phyloP scores from a whole-genome alignment of 2,888 invertebrate species.

The Elmis aenea region DNA sequence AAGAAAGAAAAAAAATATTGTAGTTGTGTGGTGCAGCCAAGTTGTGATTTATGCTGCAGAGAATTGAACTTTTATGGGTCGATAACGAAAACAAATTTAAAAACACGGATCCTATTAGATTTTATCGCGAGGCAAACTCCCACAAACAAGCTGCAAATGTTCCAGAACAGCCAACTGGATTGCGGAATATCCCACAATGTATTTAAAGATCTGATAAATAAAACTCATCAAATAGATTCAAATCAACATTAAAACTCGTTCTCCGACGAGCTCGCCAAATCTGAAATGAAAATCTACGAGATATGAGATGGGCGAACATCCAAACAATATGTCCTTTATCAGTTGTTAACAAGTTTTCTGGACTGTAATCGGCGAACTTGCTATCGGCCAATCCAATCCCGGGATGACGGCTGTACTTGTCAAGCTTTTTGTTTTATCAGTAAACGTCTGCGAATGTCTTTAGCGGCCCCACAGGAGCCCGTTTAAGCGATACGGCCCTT shows the following conservation, averaged over 20 bases:
- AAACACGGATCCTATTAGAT: constrained; percentile 38
- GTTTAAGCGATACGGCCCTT: constrained; percentile 16
- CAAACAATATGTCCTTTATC: constrained; percentile 46
- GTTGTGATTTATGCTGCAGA: constrained; percentile 32
- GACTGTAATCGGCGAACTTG: constrained; percentile 40
- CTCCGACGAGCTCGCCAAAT: constrained; percentile 36
- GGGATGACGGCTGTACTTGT: constrained; percentile 39
- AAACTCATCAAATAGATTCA: constrained; percentile 48
- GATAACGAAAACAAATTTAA: constrained; percentile 39
- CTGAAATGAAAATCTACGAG: constrained; percentile 45
- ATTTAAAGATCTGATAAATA: constrained; percentile 42
- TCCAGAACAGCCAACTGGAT: constrained; percentile 21
- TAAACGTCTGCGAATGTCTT: constrained; percentile 37
- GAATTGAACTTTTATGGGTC: constrained; percentile 32
- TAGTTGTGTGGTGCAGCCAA: constrained; percentile 11
- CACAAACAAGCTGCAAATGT: constrained; percentile 35
- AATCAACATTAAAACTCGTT: constrained; percentile 46
- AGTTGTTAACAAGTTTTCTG: constrained; percentile 47
- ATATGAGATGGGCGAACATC: constrained; percentile 43
- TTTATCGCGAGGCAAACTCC: constrained; percentile 35
- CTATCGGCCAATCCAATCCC: constrained; percentile 33
- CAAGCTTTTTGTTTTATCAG: constrained; percentile 42
- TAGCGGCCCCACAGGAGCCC: constrained; percentile 23
- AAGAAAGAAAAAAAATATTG: no score
- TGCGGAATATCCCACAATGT: constrained; percentile 19